A percentile compares a stretch with the other conserved stretches of the same genome.
Conservation (phyloP, 2,888 invertebrate genomes). For the Hirtodrosophila cameraria region DNA sequence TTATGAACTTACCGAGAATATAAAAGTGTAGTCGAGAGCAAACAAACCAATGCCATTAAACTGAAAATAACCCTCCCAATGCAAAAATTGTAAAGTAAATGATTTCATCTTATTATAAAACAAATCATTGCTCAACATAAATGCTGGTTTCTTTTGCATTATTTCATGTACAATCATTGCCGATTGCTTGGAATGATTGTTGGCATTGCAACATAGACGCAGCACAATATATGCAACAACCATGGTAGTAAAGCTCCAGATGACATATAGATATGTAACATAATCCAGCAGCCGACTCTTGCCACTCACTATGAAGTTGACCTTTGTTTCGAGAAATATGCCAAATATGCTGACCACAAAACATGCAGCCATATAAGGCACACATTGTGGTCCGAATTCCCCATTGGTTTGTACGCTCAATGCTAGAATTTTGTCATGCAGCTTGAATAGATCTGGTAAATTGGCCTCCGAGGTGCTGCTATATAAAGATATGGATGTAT, state of each 20-base stretch:
- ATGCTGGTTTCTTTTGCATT: conserved; percentile 84
- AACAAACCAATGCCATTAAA: conserved; percentile 84
- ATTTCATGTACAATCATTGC: conserved; percentile 84
- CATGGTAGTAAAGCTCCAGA: conserved; percentile 81
- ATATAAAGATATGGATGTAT: no score
- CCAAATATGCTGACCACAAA: conserved; percentile 83
- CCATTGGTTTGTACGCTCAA: conserved; percentile 80
- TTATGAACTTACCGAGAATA: conserved; percentile 82
- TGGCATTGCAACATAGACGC: conserved; percentile 81
- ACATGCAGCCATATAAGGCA: conserved; percentile 82
- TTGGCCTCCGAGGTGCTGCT: conserved; percentile 79
- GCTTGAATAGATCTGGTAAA: conserved; percentile 81
- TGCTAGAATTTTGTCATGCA: conserved; percentile 82
- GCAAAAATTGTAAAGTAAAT: conserved; percentile 83
- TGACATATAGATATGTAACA: conserved; percentile 77
- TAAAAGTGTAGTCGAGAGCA: conserved; percentile 83
- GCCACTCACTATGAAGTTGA: conserved; percentile 81
- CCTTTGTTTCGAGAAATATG: conserved; percentile 83
- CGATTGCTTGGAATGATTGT: conserved; percentile 82
- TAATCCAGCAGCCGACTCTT: conserved; percentile 76
- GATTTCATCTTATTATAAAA: conserved; percentile 84
- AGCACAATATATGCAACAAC: conserved; percentile 81
- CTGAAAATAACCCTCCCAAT: conserved; percentile 84
- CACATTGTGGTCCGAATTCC: conserved; percentile 82
- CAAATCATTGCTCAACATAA: conserved; percentile 83